Evolutionary conservation across 2,113 vertebrate genomes (phyloP), one percentile per base, ranked within the genome.

Genomic region (Corydoras maculifer): DNA sequence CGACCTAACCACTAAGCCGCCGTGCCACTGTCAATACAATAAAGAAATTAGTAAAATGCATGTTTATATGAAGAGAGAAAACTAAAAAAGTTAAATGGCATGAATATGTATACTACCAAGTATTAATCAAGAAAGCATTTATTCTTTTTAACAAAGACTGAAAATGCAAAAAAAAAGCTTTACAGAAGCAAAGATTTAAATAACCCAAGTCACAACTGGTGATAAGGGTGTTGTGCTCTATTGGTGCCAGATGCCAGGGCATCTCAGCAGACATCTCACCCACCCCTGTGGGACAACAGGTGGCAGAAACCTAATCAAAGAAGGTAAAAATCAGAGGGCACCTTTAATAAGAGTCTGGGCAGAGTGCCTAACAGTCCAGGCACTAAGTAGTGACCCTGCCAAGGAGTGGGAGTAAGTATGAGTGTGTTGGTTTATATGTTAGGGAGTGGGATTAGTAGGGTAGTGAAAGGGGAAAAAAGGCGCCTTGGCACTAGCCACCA

Each of bases 241-340:
- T 25, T 61, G 3, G 54, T 79, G 78, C 81, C 84, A 84, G 83
- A 85, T 84, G 79, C 82, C 84, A 80, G 76, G 82, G 77, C 82
- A 83, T 81, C 78, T 82, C 77, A 77, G 63, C 29, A 70, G 76
- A 72, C 65, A 60, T 35, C 79, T 71, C 70, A 68, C 70, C 53
- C 68, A 29, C 14, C 75, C 72, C 58, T 86, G 79, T 82, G 84
- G 79, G 81, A 81, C 84, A 86, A 90, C 88, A 90, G 88, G 88
- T 91, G 90, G 87, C 80, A 86, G 88, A 90, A 89, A 90, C 82
- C 79, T 31, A 87, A 90, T 88, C 87, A 78, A 76, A 75, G 59
- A 35, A 75, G 76, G 79, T 73, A 75, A 72, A 72, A 65, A 80
- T 79, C 79, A 75, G 83, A 32, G 77, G 86, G 83, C 85, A 76